These are phyloP conservation scores for Centropristis striata DNA, from an alignment of 2,113 vertebrate genomes.

Conservation along the genomic window DNA sequence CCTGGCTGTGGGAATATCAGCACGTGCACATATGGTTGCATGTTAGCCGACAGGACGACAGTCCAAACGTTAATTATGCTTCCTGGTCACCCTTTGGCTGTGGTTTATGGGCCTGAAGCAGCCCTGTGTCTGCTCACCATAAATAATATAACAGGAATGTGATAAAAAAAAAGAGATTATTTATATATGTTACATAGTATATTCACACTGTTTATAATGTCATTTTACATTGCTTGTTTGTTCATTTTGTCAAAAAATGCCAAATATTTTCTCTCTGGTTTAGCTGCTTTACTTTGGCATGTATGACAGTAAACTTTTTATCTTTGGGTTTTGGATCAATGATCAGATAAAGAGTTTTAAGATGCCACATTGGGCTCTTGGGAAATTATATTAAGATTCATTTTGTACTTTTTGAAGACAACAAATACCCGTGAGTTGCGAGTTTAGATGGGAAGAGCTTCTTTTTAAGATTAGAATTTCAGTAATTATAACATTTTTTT, in stretches of 20 bases:
- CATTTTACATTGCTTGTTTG: background rate
- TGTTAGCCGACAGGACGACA: slow-evolving; percentile 22
- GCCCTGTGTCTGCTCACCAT: slow-evolving; percentile 25
- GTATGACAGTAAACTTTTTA: background rate
- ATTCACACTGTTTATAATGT: background rate
- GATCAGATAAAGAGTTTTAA: background rate
- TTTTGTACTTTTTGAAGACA: background rate
- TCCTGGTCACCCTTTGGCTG: slow-evolving; percentile 26
- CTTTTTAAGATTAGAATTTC: background rate
- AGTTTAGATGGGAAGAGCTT: background rate
- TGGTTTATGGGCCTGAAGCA: slow-evolving; percentile 15
- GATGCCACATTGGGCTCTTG: background rate
- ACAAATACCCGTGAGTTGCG: background rate
- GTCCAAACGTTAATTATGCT: slow-evolving; percentile 46
- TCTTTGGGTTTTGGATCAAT: background rate
- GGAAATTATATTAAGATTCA: background rate
- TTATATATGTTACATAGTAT: background rate
- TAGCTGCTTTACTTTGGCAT: background rate
- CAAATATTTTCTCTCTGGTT: background rate
- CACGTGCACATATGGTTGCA: slow-evolving; percentile 38
- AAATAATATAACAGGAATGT: slow-evolving; percentile 9
- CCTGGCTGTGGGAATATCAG: slow-evolving; percentile 11
- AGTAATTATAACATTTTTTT: background rate
- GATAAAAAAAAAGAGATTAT: background rate
- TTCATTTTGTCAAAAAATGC: background rate